A percentile compares a stretch with the other conserved stretches of the same genome.
These are phyloP conservation scores for Trileptium ribeirensis DNA, from an alignment of 2,888 invertebrate species.

Conservation along the genomic window DNA sequence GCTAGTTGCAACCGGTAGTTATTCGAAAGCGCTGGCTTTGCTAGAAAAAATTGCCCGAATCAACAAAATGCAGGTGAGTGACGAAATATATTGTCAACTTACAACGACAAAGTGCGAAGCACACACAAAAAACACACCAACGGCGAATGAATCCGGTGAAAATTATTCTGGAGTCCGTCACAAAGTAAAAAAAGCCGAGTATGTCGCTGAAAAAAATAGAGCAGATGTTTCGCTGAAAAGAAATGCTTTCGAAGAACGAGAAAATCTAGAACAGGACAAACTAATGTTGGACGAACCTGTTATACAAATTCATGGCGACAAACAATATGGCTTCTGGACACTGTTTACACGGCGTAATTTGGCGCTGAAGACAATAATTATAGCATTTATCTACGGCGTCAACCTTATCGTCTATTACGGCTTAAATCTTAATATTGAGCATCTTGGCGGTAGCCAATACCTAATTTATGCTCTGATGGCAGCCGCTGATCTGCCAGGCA, in stretches of 20 bases:
- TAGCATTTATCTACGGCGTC: background rate
- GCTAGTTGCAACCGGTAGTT: background rate
- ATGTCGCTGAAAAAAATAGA: background rate
- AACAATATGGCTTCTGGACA: background rate
- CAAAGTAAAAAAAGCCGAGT: background rate
- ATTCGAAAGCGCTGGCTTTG: background rate
- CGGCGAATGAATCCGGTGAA: background rate
- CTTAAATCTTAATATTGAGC: background rate
- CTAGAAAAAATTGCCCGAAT: slow-evolving; percentile 1
- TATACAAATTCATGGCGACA: too few relatives aligned
- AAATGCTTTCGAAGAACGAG: background rate
- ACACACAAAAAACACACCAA: background rate
- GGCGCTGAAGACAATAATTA: background rate
- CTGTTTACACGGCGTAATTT: background rate
- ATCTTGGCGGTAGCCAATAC: slow-evolving; percentile 2
- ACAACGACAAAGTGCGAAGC: too few relatives aligned
- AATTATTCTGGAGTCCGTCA: too few relatives aligned
- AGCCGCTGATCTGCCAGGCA: background rate
- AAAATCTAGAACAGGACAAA: background rate
- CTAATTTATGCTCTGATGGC: background rate
- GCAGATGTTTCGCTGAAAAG: background rate
- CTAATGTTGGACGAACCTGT: background rate
- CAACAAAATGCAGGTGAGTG: background rate
- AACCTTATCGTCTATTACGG: slow-evolving; percentile 5
- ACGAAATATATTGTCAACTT: too few relatives aligned